Conservation (phyloP, 37 sponge, comb jelly and placozoan species). For the Oopsacas minuta region DNA sequence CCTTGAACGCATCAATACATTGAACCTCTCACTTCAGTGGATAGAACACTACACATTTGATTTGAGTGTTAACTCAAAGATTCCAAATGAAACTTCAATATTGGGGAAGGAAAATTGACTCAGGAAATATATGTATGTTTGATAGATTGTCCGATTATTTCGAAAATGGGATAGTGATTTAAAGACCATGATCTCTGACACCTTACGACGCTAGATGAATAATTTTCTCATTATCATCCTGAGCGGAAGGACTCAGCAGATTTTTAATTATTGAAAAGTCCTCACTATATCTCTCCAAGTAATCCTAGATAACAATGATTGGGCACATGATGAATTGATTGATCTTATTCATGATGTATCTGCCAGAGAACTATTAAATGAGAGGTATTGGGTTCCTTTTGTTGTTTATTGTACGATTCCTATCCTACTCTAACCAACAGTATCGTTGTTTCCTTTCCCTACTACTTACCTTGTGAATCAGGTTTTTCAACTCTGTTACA, state of each 20-base stretch:
- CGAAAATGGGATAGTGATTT: not conserved
- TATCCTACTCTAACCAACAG: constrained; percentile 7
- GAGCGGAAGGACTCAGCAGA: constrained; percentile 15
- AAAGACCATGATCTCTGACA: not conserved
- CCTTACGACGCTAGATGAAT: not conserved
- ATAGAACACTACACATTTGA: not conserved
- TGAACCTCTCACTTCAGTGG: constrained; percentile 14
- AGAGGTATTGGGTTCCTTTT: not conserved
- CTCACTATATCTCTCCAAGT: not conserved
- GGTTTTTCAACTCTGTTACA: not conserved
- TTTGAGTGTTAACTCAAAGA: constrained; percentile 10
- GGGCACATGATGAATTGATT: constrained; percentile 10
- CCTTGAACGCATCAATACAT: constrained; percentile 10
- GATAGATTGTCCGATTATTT: not conserved
- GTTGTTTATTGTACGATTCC: not conserved
- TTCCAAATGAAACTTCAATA: constrained; percentile 4
- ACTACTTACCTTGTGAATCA: not conserved
- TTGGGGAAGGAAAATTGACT: constrained; percentile 7
- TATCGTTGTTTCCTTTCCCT: not conserved
- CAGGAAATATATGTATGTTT: constrained; percentile 6
- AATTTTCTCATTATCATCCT: not conserved
- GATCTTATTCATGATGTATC: constrained; percentile 15
- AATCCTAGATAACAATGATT: constrained; percentile 4
- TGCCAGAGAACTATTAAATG: constrained; percentile 9
- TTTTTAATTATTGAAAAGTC: constrained; percentile 1